Base-by-base conservation (phyloP, 2,113 vertebrate species). In the Thryonomys swinderianus region DNA sequence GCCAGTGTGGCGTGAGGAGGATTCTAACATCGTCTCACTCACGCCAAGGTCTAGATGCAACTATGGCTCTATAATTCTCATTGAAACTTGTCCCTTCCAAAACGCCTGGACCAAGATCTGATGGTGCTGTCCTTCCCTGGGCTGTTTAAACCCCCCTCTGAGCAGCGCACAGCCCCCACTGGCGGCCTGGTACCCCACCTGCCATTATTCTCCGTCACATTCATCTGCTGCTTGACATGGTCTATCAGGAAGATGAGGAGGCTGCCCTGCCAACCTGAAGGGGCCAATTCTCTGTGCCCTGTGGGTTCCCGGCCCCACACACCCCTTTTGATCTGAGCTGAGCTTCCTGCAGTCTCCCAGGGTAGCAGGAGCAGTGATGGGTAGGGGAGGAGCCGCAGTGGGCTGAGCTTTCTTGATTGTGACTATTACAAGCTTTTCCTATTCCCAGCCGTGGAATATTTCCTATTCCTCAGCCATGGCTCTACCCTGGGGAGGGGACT, bases 291-390 rank as follows among this genome's bases (percentile, higher is more conserved):
- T 84, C 25, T 71, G 25, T 3, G 5, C 14, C 0, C 16, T 34
- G 0, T 27, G 1, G 23, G 81, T 57, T 53, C 69, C 42, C 0
- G 0, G 42, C 5, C 18, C 59, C 8, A 2, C 20, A 61, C 45
- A 21, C 45, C 37, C 34, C 71, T 83, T 86, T 81, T 71, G 69
- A 86, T 71, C 23, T 71, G 67, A 73, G n/a, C 83, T 40, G 5
- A 42, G 53, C 81, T 9, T 61, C 59, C 59, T 66, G 69, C 27
- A 11, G 32, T 53, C 74, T 76, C 62, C 10, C 30, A 42, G 57
- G 40, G 55, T 5, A 2, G 25, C 81, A 48, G 69, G 18, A 51
- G 34, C 34, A 25, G 42, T 25, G 40, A 5, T 32, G 3, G 37
- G 37, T 21, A 66, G 45, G 4, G 32, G 66, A 64, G 71, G 62